Evolutionary conservation across 2,113 vertebrate species (phyloP).

Genomic region (Alouatta palliata): DNA sequence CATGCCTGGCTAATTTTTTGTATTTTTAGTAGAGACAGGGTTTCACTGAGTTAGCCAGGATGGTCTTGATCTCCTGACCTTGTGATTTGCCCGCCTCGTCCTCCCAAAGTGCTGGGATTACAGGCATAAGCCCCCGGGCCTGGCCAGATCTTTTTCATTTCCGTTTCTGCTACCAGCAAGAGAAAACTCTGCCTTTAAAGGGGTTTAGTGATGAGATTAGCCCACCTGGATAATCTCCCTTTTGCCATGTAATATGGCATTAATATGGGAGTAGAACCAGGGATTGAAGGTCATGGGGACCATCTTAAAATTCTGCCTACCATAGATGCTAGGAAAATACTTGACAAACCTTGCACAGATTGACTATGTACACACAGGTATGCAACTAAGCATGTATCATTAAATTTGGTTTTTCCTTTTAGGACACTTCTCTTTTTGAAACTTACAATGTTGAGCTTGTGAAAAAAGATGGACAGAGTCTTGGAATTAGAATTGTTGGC

Average conservation of each 20-base stretch:
- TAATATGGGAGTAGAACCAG: not conserved
- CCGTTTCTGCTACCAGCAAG: not conserved
- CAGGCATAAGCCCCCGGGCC: no score
- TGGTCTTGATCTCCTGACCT: no score
- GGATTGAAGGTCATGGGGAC: not conserved
- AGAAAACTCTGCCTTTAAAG: not conserved
- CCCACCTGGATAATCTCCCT: not conserved
- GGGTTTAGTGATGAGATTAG: not conserved
- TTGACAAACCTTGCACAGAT: not conserved
- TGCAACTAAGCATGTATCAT: not conserved
- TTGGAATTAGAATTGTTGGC: constrained; percentile 96
- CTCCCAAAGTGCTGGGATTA: no score
- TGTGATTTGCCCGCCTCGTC: no score
- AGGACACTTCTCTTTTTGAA: constrained; percentile 89
- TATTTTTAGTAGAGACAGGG: no score
- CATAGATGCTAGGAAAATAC: not conserved
- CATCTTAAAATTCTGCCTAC: not conserved
- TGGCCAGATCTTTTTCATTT: not conserved
- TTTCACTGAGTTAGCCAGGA: no score
- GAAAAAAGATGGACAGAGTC: constrained; percentile 94
- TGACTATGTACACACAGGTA: not conserved
- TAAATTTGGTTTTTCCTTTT: constrained; percentile 64
- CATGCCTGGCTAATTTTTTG: no score
- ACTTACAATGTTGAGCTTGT: constrained; percentile 90
- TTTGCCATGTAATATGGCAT: not conserved